These are phyloP conservation scores for Drosophila vallismaia DNA, from an alignment of 2,888 invertebrate species.

Conservation along the genomic window DNA sequence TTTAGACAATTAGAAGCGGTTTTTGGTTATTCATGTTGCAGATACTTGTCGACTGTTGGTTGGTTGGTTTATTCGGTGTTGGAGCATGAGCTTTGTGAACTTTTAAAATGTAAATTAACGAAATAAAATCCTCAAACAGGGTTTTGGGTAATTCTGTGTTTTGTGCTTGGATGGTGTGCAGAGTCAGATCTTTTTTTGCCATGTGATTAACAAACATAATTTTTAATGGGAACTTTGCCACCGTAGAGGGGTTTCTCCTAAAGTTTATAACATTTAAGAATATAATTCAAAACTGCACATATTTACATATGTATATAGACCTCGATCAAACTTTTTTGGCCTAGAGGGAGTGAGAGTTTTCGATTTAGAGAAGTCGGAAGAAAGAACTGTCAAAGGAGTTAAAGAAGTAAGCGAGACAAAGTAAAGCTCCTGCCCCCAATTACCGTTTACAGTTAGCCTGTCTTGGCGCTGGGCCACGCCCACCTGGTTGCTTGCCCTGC, in stretches of 20 bases:
- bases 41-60: conserved; percentile 33
- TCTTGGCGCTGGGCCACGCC: conserved; percentile 85
- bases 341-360: conserved; percentile 31
- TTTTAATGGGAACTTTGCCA: conserved; percentile 28
- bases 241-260: neutral
- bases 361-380: conserved; percentile 57
- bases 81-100: conserved; percentile 66
- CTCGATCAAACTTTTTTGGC: conserved; percentile 52
- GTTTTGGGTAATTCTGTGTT: conserved; percentile 28
- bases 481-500: conserved; percentile 86
- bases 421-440: conserved; percentile 23
- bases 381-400: conserved; percentile 32
- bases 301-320: conserved; percentile 38
- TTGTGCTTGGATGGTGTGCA: conserved; percentile 51
- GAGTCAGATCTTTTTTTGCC: conserved; percentile 60
- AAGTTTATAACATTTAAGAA: neutral
- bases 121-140: conserved; percentile 7
- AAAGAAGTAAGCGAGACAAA: conserved; percentile 11
- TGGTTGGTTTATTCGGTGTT: conserved; percentile 68
- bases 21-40: conserved; percentile 35
- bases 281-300: conserved; percentile 3
- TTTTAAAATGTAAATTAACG: conserved; percentile 46
- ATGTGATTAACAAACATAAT: conserved; percentile 26
- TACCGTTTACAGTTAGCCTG: conserved; percentile 87
- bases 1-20: conserved; percentile 70